A percentile compares a stretch with the other conserved stretches of the same genome.
phyloP scores from a whole-genome alignment of 2,113 vertebrate genomes.

The Poeciliopsis retropinna region DNA sequence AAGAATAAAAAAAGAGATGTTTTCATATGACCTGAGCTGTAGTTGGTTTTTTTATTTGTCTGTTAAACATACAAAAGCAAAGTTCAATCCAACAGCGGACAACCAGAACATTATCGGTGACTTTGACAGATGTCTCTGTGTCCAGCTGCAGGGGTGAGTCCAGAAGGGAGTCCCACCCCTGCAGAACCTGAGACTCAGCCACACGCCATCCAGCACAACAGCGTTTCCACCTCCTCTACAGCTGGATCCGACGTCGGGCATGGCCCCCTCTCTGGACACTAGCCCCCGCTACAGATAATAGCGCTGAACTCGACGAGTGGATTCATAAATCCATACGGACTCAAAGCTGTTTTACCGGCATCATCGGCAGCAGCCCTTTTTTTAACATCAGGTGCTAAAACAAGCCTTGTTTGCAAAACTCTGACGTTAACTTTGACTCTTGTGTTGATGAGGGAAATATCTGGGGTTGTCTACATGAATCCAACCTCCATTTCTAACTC shows the following conservation, averaged over 20 bases:
- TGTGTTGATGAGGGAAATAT: neutral
- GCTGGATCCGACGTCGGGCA: constrained; percentile 84
- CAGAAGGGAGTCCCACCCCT: constrained; percentile 87
- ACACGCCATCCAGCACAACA: constrained; percentile 95
- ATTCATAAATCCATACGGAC: constrained; percentile 21
- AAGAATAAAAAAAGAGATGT: constrained; percentile 73
- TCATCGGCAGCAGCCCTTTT: constrained; percentile 19
- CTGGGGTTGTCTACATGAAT: neutral
- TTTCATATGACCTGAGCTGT: constrained; percentile 61
- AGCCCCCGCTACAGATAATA: constrained; percentile 21
- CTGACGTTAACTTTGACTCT: neutral
- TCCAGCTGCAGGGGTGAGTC: constrained; percentile 90
- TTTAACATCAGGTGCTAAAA: constrained; percentile 19
- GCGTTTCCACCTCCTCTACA: constrained; percentile 90
- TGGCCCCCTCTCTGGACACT: constrained; percentile 84
- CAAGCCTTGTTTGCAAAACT: constrained; percentile 40
- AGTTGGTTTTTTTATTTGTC: constrained; percentile 48
- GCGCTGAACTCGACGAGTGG: constrained; percentile 31
- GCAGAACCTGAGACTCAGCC: constrained; percentile 84
- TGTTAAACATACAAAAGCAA: neutral
- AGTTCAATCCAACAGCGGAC: constrained; percentile 14
- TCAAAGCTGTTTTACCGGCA: constrained; percentile 26
- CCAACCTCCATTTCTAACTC: neutral
- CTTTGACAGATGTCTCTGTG: constrained; percentile 73
- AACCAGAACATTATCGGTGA: constrained; percentile 22